Evolutionary conservation across 2,797 vertebrate species (phyloP).

Genomic region (Chelonia mydas): DNA sequence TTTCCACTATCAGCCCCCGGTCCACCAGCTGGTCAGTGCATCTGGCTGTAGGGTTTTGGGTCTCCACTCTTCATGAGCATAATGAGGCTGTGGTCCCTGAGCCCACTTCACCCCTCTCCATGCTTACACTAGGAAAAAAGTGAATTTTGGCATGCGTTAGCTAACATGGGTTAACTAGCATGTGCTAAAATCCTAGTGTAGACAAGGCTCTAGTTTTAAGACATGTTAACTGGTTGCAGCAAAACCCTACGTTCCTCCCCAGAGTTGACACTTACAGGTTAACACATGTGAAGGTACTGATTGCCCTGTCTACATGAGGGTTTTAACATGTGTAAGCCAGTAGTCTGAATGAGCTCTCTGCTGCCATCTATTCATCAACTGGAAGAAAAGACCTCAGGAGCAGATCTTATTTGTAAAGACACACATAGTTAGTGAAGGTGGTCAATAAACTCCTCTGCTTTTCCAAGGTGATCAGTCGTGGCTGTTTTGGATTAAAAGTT

Average conservation of each 20-base stretch:
- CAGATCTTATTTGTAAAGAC: too few species aligned
- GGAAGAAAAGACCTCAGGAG: too few species aligned
- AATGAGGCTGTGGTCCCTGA: background rate
- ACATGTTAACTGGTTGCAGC: accelerated
- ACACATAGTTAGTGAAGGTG: too few species aligned
- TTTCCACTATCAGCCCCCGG: background rate
- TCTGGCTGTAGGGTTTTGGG: background rate
- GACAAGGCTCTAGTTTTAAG: background rate
- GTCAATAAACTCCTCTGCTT: too few species aligned
- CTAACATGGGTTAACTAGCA: background rate
- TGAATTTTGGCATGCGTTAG: background rate
- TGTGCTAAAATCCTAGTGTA: background rate
- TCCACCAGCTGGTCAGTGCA: background rate
- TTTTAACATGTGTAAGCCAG: too few species aligned
- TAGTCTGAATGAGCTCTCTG: too few species aligned
- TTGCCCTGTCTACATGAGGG: background rate
- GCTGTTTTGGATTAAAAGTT: too few species aligned
- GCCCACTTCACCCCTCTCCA: background rate
- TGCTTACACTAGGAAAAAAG: background rate
- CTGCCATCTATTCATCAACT: too few species aligned
- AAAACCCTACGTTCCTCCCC: background rate
- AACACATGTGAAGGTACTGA: accelerated
- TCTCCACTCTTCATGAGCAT: background rate
- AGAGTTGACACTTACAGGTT: background rate
- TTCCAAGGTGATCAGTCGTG: too few species aligned